Base-by-base conservation (phyloP, 2,888 invertebrate species). In the Andrena hattorfiana region DNA sequence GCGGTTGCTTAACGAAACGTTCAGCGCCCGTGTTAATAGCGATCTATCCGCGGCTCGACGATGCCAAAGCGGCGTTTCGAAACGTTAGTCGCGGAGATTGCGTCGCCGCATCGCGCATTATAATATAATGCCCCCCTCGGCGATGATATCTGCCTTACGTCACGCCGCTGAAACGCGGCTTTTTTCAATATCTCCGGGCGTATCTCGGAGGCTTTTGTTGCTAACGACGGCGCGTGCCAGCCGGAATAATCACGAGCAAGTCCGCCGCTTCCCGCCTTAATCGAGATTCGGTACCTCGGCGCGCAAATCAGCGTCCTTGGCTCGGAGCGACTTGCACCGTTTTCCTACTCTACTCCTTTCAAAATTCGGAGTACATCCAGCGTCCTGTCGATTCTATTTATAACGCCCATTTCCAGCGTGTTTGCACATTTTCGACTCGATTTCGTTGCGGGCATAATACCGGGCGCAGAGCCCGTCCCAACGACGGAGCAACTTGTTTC, bases 101-200 rank as follows among this genome's bases (percentile, higher is more conserved):
- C 70, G 59, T 77, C 60, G 68, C 30, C 67, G 23, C 26, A 49
- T 67, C 54, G 69, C 60, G 54, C 62, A 48, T 63, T 77, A 75
- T 77, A 87, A 74, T 84, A 74, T 85, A 82, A 87, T 87, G 66
- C 69, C 23, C 13, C 51, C 48, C 62, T 63, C 7, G 69, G 23
- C 56, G 77, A 87, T 85, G 68, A 77, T 81, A 86, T 87, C 78
- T 71, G n/a, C 1, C 64, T 87, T 78, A 74, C 85, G 60, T 68
- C 73, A 84, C 26, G 35, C 54, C 28, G 7, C 69, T 67, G 69
- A 81, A 81, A 64, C 48, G 66, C 51, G 30, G 70, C 42, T 67
- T 72, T 80, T 81, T 80, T 79, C 66, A 32, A 26, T 71, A 71
- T 80, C 71, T 32, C 1, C 6, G 32, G 42, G 51, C 30, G 66